Percentiles rank a stretch among this genome's conserved stretches.
phyloP scores from a whole-genome alignment of 2,113 vertebrate species.

The Notechis scutatus region DNA sequence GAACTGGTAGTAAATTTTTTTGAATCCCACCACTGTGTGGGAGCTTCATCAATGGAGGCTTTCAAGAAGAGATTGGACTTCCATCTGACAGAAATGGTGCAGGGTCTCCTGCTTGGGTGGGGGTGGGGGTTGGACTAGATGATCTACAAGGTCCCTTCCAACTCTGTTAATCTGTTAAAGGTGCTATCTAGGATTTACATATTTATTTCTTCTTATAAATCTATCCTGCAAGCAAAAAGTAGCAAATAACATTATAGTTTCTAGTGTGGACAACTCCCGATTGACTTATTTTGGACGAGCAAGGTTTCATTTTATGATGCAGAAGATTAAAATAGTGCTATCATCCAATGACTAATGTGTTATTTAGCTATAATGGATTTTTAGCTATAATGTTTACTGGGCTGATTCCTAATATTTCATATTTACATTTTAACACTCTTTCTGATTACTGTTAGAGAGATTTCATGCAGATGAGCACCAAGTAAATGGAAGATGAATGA shows the following conservation, averaged over 20 bases:
- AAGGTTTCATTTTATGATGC: background rate
- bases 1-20: too few relatives aligned
- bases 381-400: background rate
- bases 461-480: background rate
- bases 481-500: background rate
- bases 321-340: background rate
- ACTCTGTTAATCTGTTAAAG: too few relatives aligned
- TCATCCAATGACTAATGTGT: background rate
- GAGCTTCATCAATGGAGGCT: too few relatives aligned
- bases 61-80: too few relatives aligned
- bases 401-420: background rate
- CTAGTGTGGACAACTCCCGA: background rate
- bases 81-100: too few relatives aligned
- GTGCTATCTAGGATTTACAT: background rate
- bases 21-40: too few relatives aligned
- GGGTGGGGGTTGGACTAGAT: too few relatives aligned
- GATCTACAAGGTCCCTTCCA: too few relatives aligned
- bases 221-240: background rate
- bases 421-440: background rate
- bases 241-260: background rate
- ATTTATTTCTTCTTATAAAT: background rate
- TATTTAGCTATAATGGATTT: background rate
- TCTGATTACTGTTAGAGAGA: background rate
- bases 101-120: too few relatives aligned
- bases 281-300: background rate